These are phyloP conservation scores for Ceyx margarethae DNA, from an alignment of 2,113 vertebrate species.

Conservation along the genomic window DNA sequence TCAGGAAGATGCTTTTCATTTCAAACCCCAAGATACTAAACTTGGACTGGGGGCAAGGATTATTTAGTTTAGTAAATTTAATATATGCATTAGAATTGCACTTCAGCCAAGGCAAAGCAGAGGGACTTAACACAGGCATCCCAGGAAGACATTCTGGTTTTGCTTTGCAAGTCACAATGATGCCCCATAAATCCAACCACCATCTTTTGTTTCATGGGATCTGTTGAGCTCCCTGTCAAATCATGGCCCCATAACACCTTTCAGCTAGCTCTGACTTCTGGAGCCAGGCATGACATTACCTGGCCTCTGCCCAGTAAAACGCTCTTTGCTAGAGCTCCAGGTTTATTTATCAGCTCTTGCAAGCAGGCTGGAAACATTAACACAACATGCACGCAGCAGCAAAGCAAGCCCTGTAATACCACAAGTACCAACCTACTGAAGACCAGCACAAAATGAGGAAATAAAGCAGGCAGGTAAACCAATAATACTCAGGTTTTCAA, in stretches of 20 bases:
- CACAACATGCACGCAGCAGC: not conserved
- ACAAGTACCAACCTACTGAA: not conserved
- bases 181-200: not conserved
- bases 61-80: not conserved
- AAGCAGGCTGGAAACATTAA: not conserved
- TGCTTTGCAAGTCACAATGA: not conserved
- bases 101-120: not conserved
- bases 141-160: not conserved
- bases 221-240: not conserved
- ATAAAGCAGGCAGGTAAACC: not conserved
- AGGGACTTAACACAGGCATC: not conserved
- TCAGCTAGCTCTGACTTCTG: not conserved
- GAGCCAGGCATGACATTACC: not conserved
- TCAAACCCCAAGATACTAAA: not conserved
- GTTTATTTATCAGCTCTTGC: not conserved
- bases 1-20: not conserved
- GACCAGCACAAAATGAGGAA: not conserved
- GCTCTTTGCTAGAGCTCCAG: not conserved
- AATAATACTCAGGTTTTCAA: not conserved
- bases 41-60: rapidly evolving
- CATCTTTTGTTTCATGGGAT: not conserved
- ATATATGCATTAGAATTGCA: not conserved
- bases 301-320: not conserved
- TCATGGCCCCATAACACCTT: not conserved
- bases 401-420: not conserved